Percentiles rank a stretch among this genome's conserved stretches.
Conservation (phyloP, 2,888 invertebrate genomes). For the Himalopsyche kuldschensis region DNA sequence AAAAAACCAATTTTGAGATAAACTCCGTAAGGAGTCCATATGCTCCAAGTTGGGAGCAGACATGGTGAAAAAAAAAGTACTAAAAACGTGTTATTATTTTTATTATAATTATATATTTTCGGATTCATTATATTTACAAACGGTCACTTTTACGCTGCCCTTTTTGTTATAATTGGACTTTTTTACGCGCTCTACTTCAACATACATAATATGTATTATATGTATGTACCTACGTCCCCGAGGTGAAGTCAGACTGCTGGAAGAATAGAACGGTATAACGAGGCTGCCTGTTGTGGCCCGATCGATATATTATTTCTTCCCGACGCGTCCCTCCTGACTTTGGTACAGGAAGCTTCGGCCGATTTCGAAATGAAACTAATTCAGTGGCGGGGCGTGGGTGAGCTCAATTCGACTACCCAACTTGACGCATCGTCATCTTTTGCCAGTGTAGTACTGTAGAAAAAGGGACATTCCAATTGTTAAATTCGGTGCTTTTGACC, state of each 20-base stretch:
- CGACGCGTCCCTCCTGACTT: background rate
- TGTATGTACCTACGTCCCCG: background rate
- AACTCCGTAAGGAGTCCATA: no score
- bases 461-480: background rate
- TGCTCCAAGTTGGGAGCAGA: no score
- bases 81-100: no score
- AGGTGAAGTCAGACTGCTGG: background rate
- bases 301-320: background rate
- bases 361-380: conserved; percentile 25
- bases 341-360: conserved; percentile 8
- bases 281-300: background rate
- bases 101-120: no score
- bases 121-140: no score
- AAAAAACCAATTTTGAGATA: no score
- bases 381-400: conserved; percentile 14
- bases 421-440: background rate
- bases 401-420: conserved; percentile 13
- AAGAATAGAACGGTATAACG: background rate
- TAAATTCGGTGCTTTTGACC: background rate
- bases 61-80: no score
- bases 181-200: no score
- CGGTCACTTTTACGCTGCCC: no score
- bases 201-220: no score
- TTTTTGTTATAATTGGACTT: no score
- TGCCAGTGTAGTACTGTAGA: background rate